A percentile compares a stretch with the other conserved stretches of the same genome.
Conservation (phyloP, 2,797 vertebrate genomes). For the Cryptoblepharus egeriae region DNA sequence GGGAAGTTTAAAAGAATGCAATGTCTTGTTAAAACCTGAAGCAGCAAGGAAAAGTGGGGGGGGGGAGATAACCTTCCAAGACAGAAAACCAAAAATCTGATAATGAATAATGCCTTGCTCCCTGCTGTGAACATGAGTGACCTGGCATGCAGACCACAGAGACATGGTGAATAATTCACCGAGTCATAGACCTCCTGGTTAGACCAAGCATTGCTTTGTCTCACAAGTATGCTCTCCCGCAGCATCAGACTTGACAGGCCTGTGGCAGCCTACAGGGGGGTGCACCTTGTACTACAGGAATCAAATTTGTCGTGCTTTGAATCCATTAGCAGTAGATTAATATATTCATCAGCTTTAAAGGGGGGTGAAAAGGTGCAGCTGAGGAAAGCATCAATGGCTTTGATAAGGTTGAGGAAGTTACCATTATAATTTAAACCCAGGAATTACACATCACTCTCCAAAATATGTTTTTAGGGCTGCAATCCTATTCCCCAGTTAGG, state of each 20-base stretch:
- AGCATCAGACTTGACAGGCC: slow-evolving; percentile 70
- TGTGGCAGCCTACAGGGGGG: slow-evolving; percentile 49
- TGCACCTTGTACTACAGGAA: slow-evolving; percentile 33
- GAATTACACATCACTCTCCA: slow-evolving; percentile 53
- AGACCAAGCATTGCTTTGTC: slow-evolving; percentile 75
- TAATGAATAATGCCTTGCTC: slow-evolving; percentile 74
- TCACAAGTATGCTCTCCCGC: slow-evolving; percentile 76
- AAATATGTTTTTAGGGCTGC: too few species aligned
- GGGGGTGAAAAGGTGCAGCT: slow-evolving; percentile 31
- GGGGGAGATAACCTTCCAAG: slow-evolving; percentile 60
- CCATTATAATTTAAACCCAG: slow-evolving; percentile 56
- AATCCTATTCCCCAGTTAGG: too few species aligned
- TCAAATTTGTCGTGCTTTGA: slow-evolving; percentile 26
- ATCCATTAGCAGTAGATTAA: slow-evolving; percentile 53
- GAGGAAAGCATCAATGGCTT: slow-evolving; percentile 44
- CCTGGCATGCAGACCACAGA: slow-evolving; percentile 74
- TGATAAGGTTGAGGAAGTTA: slow-evolving; percentile 38
- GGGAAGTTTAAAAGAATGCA: slow-evolving; percentile 80
- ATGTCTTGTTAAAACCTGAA: slow-evolving; percentile 83
- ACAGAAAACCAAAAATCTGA: slow-evolving; percentile 64
- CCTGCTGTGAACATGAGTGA: slow-evolving; percentile 70
- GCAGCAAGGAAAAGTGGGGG: slow-evolving; percentile 52
- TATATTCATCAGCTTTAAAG: slow-evolving; percentile 48
- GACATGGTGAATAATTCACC: slow-evolving; percentile 78
- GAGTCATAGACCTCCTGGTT: slow-evolving; percentile 74